Evolutionary conservation across 1,140 invertebrate genomes (phyloP).

Genomic region (Drosophila sp.): DNA sequence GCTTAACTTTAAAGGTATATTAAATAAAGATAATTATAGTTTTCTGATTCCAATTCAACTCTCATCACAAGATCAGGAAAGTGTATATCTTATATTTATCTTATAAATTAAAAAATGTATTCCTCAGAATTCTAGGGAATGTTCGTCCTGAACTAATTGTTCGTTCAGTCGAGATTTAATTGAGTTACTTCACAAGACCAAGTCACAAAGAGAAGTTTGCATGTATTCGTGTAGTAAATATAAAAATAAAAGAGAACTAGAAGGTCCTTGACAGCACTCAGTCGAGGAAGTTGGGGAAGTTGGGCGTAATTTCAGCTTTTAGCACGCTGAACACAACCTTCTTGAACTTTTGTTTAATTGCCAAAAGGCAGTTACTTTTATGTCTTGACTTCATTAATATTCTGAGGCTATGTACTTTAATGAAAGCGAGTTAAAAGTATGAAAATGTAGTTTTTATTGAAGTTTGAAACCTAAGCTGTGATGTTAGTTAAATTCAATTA

Average conservation of each 20-base stretch:
- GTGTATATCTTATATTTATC: too few relatives aligned
- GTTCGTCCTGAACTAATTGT: conserved; percentile 62
- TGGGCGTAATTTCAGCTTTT: background rate
- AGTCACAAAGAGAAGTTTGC: conserved; percentile 3
- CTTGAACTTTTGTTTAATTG: conserved; percentile 1
- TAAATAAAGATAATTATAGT: too few relatives aligned
- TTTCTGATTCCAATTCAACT: too few relatives aligned
- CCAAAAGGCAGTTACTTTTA: background rate
- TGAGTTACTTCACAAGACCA: conserved; percentile 23
- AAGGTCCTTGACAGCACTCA: conserved; percentile 3
- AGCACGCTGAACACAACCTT: background rate
- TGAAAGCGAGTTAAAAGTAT: background rate
- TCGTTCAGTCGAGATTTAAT: conserved; percentile 47
- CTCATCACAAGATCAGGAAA: too few relatives aligned
- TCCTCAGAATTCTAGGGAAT: too few relatives aligned
- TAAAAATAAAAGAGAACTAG: background rate
- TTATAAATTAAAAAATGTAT: too few relatives aligned
- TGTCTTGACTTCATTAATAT: background rate
- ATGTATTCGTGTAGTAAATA: background rate
- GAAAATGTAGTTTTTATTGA: too few relatives aligned
- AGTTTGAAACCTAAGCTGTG: too few relatives aligned
- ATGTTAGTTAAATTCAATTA: too few relatives aligned
- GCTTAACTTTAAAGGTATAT: too few relatives aligned
- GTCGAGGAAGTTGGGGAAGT: background rate
- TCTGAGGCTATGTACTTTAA: background rate